These are phyloP conservation scores for Aphyosemion australe DNA, from an alignment of 2,113 vertebrate genomes.

Conservation along the genomic window DNA sequence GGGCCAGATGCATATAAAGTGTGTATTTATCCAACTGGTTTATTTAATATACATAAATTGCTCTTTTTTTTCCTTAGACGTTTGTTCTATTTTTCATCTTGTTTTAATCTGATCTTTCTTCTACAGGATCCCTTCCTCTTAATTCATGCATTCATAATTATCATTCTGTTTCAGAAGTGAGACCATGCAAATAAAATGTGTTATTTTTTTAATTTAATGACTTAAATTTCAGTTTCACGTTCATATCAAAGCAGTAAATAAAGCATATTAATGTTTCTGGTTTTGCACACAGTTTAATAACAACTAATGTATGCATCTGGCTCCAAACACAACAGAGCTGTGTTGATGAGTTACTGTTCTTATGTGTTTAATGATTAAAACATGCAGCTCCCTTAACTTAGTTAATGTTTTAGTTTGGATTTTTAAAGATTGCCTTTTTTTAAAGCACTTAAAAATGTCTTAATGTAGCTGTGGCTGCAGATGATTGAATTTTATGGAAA, in stretches of 20 bases:
- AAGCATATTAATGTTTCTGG: too few relatives aligned
- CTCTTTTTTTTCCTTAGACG: too few relatives aligned
- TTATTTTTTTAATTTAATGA: too few relatives aligned
- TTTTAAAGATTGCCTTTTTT: slow-evolving; percentile 1
- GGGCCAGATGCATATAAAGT: too few relatives aligned
- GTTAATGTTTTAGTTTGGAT: slow-evolving; percentile 1
- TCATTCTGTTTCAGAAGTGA: not conserved
- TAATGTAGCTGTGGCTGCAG: slow-evolving; percentile 12
- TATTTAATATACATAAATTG: too few relatives aligned
- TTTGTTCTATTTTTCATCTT: not conserved
- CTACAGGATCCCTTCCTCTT: not conserved
- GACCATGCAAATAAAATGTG: not conserved
- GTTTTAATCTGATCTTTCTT: not conserved
- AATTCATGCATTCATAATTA: not conserved
- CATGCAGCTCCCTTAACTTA: not conserved
- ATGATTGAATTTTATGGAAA: not conserved
- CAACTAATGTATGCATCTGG: too few relatives aligned
- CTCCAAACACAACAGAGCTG: too few relatives aligned
- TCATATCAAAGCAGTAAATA: too few relatives aligned
- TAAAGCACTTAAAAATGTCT: slow-evolving; percentile 28
- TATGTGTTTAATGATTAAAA: too few relatives aligned
- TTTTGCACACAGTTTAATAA: too few relatives aligned
- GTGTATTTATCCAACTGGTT: too few relatives aligned
- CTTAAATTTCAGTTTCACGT: not conserved
- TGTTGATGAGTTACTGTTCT: too few relatives aligned